Evolutionary conservation across 1,140 invertebrate species (phyloP), one percentile per base, ranked within the genome.

Genomic region (Neomicropteryx cornuta): DNA sequence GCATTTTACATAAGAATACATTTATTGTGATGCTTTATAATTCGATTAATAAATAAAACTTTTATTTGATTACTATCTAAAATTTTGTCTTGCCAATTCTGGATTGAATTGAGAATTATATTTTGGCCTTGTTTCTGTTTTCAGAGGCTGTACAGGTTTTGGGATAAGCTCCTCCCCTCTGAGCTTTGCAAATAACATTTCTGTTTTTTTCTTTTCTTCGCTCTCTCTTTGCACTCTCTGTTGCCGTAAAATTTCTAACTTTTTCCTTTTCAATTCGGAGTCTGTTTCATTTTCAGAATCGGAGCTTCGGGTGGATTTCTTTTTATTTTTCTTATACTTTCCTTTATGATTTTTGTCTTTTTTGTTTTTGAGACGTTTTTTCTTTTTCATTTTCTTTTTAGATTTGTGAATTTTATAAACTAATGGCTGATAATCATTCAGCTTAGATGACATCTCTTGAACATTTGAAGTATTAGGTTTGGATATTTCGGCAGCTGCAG

Each of bases 101-200:
- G 91, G 91, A 67, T 92, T 94, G 58, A 88, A 95, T 63, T 94
- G 89, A 5, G 87, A 90, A 70, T 91, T 92, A 56, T 96, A 95
- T 66, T 81, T 84, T 50, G 83, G 77, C 49, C 71, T 70, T 3
- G 76, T 58, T 42, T 48, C 45, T 33, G 56, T 50, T 47, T 58
- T 44, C 34, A 53, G 24, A 33, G 48, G 37, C 44, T 49, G 38
- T 22, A 47, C 27, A 17, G 45, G 41, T 31, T 54, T 39, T 14
- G 48, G 37, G 21, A 49, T 36, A 38, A 51, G 47, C 14, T 52
- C 16, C 30, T 71, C 60, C n/a, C 76, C 75, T 53, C 62, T 66
- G 2, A 79, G 36, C 56, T 75, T 77, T 6, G 73, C 76, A 24
- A 95, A 60, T 18, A 94, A 62, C 39, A 66, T 60, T 52, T 87